Evolutionary conservation across 1,140 invertebrate genomes (phyloP).

Genomic region (Papilio helenus): DNA sequence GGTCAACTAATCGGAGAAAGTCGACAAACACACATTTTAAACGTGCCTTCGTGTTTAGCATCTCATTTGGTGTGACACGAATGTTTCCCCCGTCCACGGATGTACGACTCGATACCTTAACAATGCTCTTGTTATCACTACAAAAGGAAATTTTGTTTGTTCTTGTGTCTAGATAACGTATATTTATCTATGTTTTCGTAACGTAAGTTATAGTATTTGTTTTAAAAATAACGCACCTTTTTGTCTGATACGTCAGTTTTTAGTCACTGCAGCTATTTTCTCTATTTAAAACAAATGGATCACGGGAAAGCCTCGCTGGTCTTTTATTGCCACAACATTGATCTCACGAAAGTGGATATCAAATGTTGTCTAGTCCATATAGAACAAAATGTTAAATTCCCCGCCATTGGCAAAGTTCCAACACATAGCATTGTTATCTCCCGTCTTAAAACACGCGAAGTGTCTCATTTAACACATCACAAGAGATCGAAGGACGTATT

Average conservation of each 20-base stretch:
- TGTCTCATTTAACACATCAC: conserved; percentile 11
- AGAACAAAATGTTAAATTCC: conserved; percentile 3
- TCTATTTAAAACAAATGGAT: neutral
- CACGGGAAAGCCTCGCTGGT: too few relatives aligned
- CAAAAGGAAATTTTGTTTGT: neutral
- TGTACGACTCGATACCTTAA: neutral
- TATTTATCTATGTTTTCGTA: conserved; percentile 8
- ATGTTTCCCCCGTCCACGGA: conserved; percentile 5
- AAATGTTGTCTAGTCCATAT: neutral
- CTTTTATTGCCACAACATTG: neutral
- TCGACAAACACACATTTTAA: neutral
- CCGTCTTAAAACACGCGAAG: conserved; percentile 7
- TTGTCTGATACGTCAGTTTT: neutral
- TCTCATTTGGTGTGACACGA: conserved; percentile 28
- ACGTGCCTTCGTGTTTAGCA: conserved; percentile 11
- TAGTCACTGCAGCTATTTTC: neutral
- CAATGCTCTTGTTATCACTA: conserved; percentile 4
- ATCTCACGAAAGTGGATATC: neutral
- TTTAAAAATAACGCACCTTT: neutral
- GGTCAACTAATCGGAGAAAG: conserved; percentile 20
- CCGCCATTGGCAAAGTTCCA: conserved; percentile 9
- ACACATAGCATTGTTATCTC: neutral
- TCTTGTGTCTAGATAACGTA: conserved; percentile 9
- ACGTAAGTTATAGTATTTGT: neutral
- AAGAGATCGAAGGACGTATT: conserved; percentile 1